Base-by-base conservation (phyloP, 2,113 vertebrate genomes). In the Orthonyx spaldingii region DNA sequence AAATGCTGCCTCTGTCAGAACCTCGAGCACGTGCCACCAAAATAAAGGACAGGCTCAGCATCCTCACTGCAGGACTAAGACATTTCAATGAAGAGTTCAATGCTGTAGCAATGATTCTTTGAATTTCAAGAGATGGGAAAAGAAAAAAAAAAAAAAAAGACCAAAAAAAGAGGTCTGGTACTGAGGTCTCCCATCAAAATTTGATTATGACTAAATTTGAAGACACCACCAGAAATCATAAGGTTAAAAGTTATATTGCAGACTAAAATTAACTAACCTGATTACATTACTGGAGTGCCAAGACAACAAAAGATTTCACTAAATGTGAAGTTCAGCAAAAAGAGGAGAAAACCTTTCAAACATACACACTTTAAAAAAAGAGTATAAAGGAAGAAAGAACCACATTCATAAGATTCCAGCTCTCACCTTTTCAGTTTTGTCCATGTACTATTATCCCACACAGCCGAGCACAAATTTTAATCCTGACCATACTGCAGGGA, bases 401-500 rank as follows among this genome's bases (percentile, higher is more conserved):
- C 41, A 78, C 52, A 60, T 64, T 53, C 13, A 4, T 24, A 80
- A 75, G n/a, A 85, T 42, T 64, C n/a, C 79, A 88, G 72, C 66
- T 77, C 90, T 90, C 80, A 90, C 74, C 64, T 76, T 91, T 66
- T 47, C 88, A 53, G 16, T 84, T 88, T 30, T 74, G 68, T 28
- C 42, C 76, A 76, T 52, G 60, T 50, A n/a, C 63, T 88, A 80
- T 86, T 63, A 88, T 49, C 52, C 80, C 20, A 60, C 68, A 59
- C 26, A 93, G 88, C 79, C 41, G 83, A 93, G 88, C 64, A 92
- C 63, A 84, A 42, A 77, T 74, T 60, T 75, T 60, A 88, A 93
- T 91, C 63, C 76, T 22, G 46, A 81, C 23, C n/a, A 74, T 78
- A 2, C 87, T 53, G 71, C 94, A 90, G 84, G 78, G 82, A 91